These are phyloP conservation scores for Boulengeromyrus knoepffleri DNA, from an alignment of 2,113 vertebrate genomes.

Conservation along the genomic window DNA sequence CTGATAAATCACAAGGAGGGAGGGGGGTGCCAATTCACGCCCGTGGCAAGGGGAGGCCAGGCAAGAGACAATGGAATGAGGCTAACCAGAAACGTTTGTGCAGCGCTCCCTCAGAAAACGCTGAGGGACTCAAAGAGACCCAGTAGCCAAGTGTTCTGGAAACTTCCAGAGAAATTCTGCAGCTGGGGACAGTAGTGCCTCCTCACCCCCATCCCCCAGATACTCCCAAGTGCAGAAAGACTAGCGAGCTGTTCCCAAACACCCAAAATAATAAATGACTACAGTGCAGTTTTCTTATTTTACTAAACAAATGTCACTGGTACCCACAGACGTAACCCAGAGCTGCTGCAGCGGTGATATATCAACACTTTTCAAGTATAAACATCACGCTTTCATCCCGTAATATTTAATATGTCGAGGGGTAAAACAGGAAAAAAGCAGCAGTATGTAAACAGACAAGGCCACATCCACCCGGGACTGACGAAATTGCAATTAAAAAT, in stretches of 20 bases:
- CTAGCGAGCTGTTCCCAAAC: background rate
- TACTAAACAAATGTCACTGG: slow-evolving; percentile 2
- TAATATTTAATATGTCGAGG: background rate
- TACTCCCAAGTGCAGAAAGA: background rate
- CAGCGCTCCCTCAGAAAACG: background rate
- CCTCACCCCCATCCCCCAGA: background rate
- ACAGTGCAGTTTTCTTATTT: slow-evolving; percentile 5
- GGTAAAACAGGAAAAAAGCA: background rate
- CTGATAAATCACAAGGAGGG: background rate
- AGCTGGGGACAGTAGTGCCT: background rate
- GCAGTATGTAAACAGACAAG: background rate
- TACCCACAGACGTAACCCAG: slow-evolving; percentile 4
- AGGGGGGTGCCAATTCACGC: background rate
- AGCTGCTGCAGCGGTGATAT: background rate
- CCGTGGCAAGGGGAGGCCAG: background rate
- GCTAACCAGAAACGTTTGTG: background rate
- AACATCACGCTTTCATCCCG: background rate
- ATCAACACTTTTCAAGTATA: slow-evolving; percentile 6
- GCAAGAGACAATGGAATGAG: background rate
- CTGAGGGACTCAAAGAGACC: background rate
- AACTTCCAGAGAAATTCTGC: background rate
- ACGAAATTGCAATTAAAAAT: background rate
- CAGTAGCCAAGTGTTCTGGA: background rate
- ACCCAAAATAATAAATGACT: background rate
- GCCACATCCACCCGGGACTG: background rate